Base-by-base conservation (phyloP, 2,888 invertebrate species). In the Ferrisia virgata region DNA sequence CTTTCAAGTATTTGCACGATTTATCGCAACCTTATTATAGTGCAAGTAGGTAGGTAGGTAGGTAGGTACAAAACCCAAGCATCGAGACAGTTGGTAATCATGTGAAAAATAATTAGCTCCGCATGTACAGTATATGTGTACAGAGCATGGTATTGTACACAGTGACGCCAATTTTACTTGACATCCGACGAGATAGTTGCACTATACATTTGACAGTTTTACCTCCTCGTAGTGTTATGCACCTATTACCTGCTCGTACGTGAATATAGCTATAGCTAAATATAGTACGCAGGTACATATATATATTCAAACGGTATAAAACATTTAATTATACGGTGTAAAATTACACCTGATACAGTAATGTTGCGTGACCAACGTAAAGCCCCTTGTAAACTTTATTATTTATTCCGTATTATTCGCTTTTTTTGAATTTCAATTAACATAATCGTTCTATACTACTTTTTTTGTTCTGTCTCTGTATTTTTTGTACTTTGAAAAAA, bases 281-380 rank as follows among this genome's bases (percentile, higher is more conserved):
- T n/a, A n/a, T n/a, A n/a, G n/a, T n/a, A n/a, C n/a, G n/a, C n/a
- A n/a, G n/a, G n/a, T n/a, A n/a, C n/a, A 43, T n/a, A 47, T 33
- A 25, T 22, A 64, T 64, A 53, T 76, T 28, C 33, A 76, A 76
- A 76, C 36, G n/a, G 36, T 76, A 76, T 69, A 64, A 28, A 76
- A 76, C 72, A 76, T 76, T 76, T 76, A 76, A 76, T 76, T 76
- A 76, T 76, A 76, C 36, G 72, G 72, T 76, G 72, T 76, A 76
- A 76, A 76, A 76, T 76, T 76, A 76, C 72, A 76, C 72, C 72
- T 76, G 72, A 76, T 76, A 76, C 72, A 18, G 72, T 76, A 36
- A 76, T 76, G 22, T 76, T 36, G 72, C 72, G 72, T 76, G 72
- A 76, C 72, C 72, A 36, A 36, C n/a, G 36, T 33, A 36, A 76